Conservation (phyloP, 2,888 invertebrate genomes). For the Cremastobaeus sp. region DNA sequence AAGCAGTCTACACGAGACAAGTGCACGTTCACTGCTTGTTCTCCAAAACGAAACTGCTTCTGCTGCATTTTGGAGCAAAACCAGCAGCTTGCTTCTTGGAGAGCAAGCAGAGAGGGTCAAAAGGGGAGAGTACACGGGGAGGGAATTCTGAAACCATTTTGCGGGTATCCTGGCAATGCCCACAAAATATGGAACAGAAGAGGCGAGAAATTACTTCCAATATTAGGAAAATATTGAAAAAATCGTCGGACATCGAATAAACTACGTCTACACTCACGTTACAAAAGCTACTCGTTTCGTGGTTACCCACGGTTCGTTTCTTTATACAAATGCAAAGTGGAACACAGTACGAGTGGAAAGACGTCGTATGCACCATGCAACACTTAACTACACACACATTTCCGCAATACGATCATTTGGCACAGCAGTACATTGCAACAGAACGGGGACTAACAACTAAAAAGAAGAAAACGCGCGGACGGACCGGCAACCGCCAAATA, state of each 20-base stretch:
- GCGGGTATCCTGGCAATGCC: slow-evolving; percentile 31
- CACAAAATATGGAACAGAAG: slow-evolving; percentile 26
- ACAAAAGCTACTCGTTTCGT: too few relatives aligned
- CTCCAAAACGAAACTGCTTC: not conserved
- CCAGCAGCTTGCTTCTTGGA: too few relatives aligned
- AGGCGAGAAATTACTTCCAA: slow-evolving; percentile 24
- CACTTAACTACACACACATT: slow-evolving; percentile 16
- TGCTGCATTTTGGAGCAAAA: too few relatives aligned
- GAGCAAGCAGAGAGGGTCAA: too few relatives aligned
- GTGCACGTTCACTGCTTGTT: not conserved
- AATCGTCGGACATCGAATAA: not conserved
- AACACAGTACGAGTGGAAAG: slow-evolving; percentile 38
- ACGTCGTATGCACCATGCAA: slow-evolving; percentile 46
- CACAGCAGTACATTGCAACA: slow-evolving; percentile 27
- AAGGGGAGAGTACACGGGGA: not conserved
- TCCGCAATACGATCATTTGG: slow-evolving; percentile 46
- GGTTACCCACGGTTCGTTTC: too few relatives aligned
- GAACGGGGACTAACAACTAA: too few relatives aligned
- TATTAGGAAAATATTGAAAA: slow-evolving; percentile 41
- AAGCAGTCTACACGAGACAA: slow-evolving; percentile 10
- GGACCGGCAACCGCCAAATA: too few relatives aligned
- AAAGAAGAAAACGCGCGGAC: too few relatives aligned
- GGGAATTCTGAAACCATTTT: not conserved
- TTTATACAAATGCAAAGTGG: slow-evolving; percentile 32
- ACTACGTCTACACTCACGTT: not conserved